Percentiles rank a stretch among this genome's conserved stretches.
phyloP scores from a whole-genome alignment of 2,888 invertebrate species.

The Galeruca laticollis region DNA sequence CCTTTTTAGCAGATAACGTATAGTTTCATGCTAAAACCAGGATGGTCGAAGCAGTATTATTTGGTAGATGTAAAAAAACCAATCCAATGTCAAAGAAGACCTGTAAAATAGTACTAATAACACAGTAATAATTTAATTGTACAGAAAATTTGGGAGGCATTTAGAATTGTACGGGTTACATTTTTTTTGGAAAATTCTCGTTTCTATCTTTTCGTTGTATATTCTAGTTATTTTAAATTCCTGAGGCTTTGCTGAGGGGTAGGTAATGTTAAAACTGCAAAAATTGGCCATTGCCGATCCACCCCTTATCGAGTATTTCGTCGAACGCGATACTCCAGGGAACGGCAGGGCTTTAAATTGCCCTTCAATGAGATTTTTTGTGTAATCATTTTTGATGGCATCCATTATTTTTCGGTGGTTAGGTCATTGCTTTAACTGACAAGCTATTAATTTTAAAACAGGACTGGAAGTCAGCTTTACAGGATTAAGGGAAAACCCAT shows the following conservation, averaged over 20 bases:
- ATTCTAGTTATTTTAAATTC: not conserved
- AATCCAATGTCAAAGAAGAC: no score
- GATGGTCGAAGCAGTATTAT: no score
- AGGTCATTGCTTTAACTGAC: slow-evolving; percentile 8
- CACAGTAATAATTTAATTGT: no score
- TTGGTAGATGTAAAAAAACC: no score
- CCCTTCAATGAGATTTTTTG: slow-evolving; percentile 19
- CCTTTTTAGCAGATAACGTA: no score
- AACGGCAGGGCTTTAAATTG: slow-evolving; percentile 13
- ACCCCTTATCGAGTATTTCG: slow-evolving; percentile 7
- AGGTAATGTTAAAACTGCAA: slow-evolving; percentile 1
- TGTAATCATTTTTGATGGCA: slow-evolving; percentile 15
- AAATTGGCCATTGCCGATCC: not conserved
- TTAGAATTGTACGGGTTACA: no score
- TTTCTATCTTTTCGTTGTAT: no score
- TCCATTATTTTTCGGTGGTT: slow-evolving; percentile 13
- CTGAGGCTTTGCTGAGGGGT: not conserved
- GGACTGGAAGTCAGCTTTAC: slow-evolving; percentile 7
- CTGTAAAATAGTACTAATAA: no score
- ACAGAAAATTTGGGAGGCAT: no score
- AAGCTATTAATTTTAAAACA: slow-evolving; percentile 18
- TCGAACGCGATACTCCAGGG: slow-evolving; percentile 9
- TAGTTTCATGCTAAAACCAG: no score
- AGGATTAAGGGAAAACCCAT: not conserved
- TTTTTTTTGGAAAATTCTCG: no score